Percentiles rank a stretch among this genome's conserved stretches.
These are phyloP conservation scores for Emydura subglobosa DNA, from an alignment of 2,113 vertebrate species.

Conservation along the genomic window DNA sequence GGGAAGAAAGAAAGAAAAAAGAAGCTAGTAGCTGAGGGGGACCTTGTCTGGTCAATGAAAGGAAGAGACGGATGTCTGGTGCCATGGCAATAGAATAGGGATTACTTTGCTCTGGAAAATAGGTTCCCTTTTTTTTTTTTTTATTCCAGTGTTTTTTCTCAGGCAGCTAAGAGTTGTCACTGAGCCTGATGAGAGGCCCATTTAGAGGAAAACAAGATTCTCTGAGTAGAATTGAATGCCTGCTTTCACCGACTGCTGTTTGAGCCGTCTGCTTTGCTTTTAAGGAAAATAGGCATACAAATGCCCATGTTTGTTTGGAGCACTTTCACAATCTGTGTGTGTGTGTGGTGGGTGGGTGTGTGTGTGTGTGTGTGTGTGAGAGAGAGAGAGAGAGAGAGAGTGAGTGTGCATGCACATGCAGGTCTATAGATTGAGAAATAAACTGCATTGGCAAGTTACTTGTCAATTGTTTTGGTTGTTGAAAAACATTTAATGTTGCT, in stretches of 20 bases:
- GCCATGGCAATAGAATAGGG: constrained; percentile 90
- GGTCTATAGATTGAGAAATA: accelerated
- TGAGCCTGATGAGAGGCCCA: constrained; percentile 76
- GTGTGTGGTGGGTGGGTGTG: neutral
- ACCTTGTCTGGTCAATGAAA: constrained; percentile 89
- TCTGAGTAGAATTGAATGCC: constrained; percentile 67
- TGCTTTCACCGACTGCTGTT: constrained; percentile 68
- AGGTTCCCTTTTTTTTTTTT: constrained; percentile 65
- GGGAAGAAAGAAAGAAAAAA: neutral
- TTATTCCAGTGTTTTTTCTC: constrained; percentile 66
- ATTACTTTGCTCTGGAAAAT: constrained; percentile 90
- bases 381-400: neutral
- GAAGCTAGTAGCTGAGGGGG: constrained; percentile 67
- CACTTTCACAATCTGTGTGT: neutral
- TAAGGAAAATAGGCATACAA: constrained; percentile 71
- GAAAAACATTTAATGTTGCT: accelerated
- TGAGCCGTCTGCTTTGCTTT: constrained; percentile 73
- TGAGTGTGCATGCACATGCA: neutral
- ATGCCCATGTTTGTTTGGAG: constrained; percentile 62
- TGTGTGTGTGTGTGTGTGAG: neutral
- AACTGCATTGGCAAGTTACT: accelerated
- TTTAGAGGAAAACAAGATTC: constrained; percentile 74
- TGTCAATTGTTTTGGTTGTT: accelerated
- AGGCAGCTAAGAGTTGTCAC: constrained; percentile 77
- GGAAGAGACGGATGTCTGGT: constrained; percentile 90